Evolutionary conservation across 2,797 vertebrate species (phyloP), one percentile per base, ranked within the genome.

Genomic region (Antennarius maculatus): DNA sequence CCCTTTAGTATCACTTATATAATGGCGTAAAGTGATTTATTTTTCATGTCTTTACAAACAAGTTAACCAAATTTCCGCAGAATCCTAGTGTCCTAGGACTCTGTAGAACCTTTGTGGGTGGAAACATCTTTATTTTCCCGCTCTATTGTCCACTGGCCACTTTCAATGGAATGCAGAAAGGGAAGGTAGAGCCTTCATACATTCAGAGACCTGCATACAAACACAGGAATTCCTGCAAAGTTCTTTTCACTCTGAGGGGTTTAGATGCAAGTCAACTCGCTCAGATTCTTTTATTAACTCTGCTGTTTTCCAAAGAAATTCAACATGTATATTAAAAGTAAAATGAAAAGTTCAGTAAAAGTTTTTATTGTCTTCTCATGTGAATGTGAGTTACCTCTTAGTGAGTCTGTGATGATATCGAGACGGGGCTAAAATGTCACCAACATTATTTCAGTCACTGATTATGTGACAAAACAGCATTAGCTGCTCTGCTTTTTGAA

Each of bases 161-260:
- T 88, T 71, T 88, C 79, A 43, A 79, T 88, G 83, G 89, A 81
- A 84, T 91, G 80, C 79, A 75, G 81, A 72, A 56, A 61, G 77
- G 73, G 76, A 87, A 90, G 88, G 83, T 83, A 76, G 84, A 83
- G 69, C 77, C 80, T 75, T 15, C 81, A 71, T 90, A 91, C 88
- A 86, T 91, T 91, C 92, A 90, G 87, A 85, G 76, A 72, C 77
- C 53, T 17, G 9, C 59, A 77, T 74, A 93, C 92, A 93, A 94
- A 93, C 75, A 39, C 91, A 92, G 91, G 93, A 93, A 93, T 92
- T 94, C 92, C 92, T 92, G 88, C 63, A 29, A 81, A 60, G 66
- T 76, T 81, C 76, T 82, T 83, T 82, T 87, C 70, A 84, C 64
- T 62, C 31, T 34, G 52, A 66, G 72, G 79, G 76, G 66, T 74